Percentiles rank a stretch among this genome's conserved stretches.
phyloP scores from a whole-genome alignment of 2,888 invertebrate species.

The Hecatera dysodea region DNA sequence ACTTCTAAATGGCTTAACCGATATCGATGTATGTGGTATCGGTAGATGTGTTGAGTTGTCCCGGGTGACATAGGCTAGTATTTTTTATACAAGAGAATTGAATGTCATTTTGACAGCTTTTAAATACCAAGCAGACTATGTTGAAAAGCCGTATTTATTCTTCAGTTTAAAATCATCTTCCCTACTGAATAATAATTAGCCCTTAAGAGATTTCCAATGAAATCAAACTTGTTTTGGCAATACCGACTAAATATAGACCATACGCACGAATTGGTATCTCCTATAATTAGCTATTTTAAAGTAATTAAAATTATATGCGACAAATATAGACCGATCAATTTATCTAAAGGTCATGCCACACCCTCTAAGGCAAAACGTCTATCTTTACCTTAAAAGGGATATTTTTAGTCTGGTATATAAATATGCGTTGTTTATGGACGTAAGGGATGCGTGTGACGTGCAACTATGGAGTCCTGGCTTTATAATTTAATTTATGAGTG shows the following conservation, averaged over 20 bases:
- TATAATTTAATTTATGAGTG: slow-evolving; percentile 50
- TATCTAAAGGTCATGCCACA: slow-evolving; percentile 32
- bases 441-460: slow-evolving; percentile 45
- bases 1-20: no score
- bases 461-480: slow-evolving; percentile 38
- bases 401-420: slow-evolving; percentile 25
- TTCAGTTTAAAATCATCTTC: no score
- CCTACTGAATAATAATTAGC: no score
- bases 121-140: no score
- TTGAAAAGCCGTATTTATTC: no score
- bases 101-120: no score
- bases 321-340: slow-evolving; percentile 25
- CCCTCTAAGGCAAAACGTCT: neutral
- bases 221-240: slow-evolving; percentile 2
- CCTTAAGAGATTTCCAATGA: neutral
- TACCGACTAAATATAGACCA: slow-evolving; percentile 9
- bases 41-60: no score
- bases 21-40: no score
- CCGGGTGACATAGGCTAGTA: no score
- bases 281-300: slow-evolving; percentile 7
- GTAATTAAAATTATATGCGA: slow-evolving; percentile 24
- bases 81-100: no score
- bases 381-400: slow-evolving; percentile 29
- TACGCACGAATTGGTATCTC: neutral
- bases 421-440: slow-evolving; percentile 32